A percentile compares a stretch with the other conserved stretches of the same genome.
Conservation (phyloP, 2,888 invertebrate genomes). For the Polymixis flavicincta region DNA sequence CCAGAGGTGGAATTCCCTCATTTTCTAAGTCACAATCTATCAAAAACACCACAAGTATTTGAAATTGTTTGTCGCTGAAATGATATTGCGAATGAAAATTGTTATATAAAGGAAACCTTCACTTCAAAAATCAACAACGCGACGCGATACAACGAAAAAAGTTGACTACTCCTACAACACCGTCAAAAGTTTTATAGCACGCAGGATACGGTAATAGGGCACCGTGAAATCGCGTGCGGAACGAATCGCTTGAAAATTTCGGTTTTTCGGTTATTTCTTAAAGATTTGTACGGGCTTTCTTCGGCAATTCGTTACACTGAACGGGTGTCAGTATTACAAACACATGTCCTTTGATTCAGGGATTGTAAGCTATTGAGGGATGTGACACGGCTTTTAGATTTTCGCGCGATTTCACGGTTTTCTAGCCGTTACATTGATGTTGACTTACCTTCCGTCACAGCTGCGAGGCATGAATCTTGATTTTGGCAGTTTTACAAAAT, state of each 20-base stretch:
- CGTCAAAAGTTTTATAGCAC: constrained; percentile 66
- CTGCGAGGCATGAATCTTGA: constrained; percentile 81
- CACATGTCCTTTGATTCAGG: constrained; percentile 88
- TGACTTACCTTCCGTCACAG: constrained; percentile 91
- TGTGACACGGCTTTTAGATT: constrained; percentile 87
- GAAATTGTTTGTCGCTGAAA: too few species aligned
- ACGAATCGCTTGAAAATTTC: constrained; percentile 91
- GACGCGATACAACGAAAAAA: constrained; percentile 31
- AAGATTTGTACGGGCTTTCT: constrained; percentile 91
- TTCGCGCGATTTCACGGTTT: constrained; percentile 88
- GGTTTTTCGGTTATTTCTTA: constrained; percentile 91
- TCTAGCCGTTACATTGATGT: constrained; percentile 89
- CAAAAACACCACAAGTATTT: too few species aligned
- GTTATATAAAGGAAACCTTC: too few species aligned
- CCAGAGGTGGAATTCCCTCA: not conserved
- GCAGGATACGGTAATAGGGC: constrained; percentile 83
- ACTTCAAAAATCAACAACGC: not conserved
- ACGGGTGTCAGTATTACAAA: constrained; percentile 90
- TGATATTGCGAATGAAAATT: not conserved
- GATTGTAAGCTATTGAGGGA: constrained; percentile 77
- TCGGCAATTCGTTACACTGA: constrained; percentile 87
- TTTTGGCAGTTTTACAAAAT: constrained; percentile 57
- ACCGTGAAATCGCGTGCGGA: constrained; percentile 88
- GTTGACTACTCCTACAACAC: constrained; percentile 53
- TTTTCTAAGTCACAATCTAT: not conserved